Evolutionary conservation across 2,113 vertebrate species (phyloP).

Genomic region (Ivindomyrus marchei): DNA sequence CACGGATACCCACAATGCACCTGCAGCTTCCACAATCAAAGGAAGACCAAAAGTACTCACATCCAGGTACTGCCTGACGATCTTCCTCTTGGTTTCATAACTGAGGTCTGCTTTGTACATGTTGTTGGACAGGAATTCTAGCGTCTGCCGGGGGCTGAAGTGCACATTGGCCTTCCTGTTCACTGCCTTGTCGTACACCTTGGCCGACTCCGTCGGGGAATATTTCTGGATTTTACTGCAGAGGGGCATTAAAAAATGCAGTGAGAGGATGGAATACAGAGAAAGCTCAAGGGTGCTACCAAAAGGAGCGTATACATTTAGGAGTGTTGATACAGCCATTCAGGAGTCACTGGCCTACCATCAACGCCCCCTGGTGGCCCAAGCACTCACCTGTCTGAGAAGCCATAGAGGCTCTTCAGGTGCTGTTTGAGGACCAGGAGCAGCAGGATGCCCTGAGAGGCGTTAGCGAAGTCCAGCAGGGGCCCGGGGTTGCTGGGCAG

Average conservation of each 20-base stretch:
- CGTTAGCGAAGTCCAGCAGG: conserved; percentile 91
- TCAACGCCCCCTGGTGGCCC: background rate
- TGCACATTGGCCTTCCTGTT: conserved; percentile 83
- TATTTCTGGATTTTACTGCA: conserved; percentile 98
- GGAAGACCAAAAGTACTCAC: conserved; percentile 61
- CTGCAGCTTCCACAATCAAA: background rate
- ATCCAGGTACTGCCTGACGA: conserved; percentile 94
- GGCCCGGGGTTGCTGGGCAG: conserved; percentile 82
- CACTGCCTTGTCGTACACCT: conserved; percentile 96
- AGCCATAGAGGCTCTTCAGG: conserved; percentile 95
- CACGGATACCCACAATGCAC: background rate
- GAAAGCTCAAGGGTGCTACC: background rate
- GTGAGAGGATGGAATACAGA: background rate
- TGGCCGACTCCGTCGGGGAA: conserved; percentile 94
- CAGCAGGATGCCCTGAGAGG: conserved; percentile 94
- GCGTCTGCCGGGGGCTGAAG: conserved; percentile 89
- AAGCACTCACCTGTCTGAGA: conserved; percentile 83
- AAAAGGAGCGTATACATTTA: background rate
- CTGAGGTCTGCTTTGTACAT: conserved; percentile 78
- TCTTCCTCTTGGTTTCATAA: conserved; percentile 84
- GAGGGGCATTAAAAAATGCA: conserved; percentile 2
- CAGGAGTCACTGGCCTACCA: background rate
- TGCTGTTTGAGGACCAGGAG: conserved; percentile 95
- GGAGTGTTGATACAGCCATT: background rate
- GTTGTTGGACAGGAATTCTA: conserved; percentile 88